Base-by-base conservation (phyloP, 1,140 invertebrate genomes). In the Diorhabda carinulata region DNA sequence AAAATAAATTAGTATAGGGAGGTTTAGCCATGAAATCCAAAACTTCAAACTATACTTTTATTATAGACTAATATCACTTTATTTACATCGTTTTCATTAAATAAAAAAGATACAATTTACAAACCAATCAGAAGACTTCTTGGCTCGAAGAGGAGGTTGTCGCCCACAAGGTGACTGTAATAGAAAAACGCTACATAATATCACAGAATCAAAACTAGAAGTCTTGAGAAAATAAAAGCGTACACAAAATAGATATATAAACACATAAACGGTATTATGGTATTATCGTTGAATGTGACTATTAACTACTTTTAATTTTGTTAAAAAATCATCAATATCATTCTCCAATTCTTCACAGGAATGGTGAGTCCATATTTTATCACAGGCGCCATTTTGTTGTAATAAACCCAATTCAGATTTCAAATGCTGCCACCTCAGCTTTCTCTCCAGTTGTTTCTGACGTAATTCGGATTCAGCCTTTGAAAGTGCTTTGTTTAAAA, bases 381-480 rank as follows among this genome's bases (percentile, higher is more conserved):
- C 25, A 58, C 63, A 63, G 70, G 65, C 58, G 8, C 57, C 43
- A 52, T 66, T 63, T 61, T 61, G 56, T 41, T 9, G 5, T 61
- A 61, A 10, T 61, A 73, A 61, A 43, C 73, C 59, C 9, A 78
- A 71, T 60, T 77, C 77, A 3, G 74, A 74, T 66, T 81, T 82
- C 40, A 83, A 62, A 25, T 78, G 62, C 43, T 81, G 79, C 83
- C 83, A 84, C 43, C 76, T 81, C 43, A 73, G 69, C 67, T 78
- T 79, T 41, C 82, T 74, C 5, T 77, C 74, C 41, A 80, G 73
- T 69, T 85, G 83, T 68, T 82, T 84, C 4, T 44, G 72, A 42
- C 78, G 78, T 44, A 85, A 74, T 66, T 84, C 81, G 8, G 58
- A 58, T 66, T 85, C 81, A 2, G 84, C 83, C 59, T 78, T 77